Evolutionary conservation across 1,140 invertebrate species (phyloP).

Genomic region (Drosophila sechellia): DNA sequence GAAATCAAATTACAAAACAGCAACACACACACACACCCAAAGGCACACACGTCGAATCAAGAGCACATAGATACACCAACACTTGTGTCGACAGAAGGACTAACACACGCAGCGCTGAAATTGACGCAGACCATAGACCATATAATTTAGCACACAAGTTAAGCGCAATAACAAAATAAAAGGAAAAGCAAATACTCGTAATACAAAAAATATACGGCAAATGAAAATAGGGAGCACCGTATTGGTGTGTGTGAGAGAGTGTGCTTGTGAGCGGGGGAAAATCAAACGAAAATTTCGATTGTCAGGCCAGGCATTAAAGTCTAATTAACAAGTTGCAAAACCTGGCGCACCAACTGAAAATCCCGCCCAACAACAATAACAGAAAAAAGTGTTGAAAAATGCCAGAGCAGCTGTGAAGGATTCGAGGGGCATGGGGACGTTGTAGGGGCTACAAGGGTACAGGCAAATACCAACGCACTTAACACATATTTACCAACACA

Average conservation of each 20-base stretch:
- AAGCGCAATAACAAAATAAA: conserved; percentile 46
- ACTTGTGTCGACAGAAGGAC: conserved; percentile 23
- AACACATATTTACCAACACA: conserved; percentile 75
- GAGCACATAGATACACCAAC: conserved; percentile 32
- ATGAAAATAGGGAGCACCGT: conserved; percentile 40
- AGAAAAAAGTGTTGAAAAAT: conserved; percentile 77
- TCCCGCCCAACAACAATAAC: conserved; percentile 48
- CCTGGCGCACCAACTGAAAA: conserved; percentile 48
- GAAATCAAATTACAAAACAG: conserved; percentile 83
- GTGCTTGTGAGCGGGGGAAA: conserved; percentile 25
- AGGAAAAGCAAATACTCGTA: conserved; percentile 26
- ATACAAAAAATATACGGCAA: conserved; percentile 24
- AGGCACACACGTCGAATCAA: conserved; percentile 37
- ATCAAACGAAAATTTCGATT: conserved; percentile 59
- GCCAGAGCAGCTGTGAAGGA: conserved; percentile 59
- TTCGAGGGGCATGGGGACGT: background rate
- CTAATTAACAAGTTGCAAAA: conserved; percentile 68
- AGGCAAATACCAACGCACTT: conserved; percentile 79
- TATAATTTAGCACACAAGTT: conserved; percentile 79
- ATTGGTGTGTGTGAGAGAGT: conserved; percentile 16
- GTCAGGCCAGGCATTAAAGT: conserved; percentile 59
- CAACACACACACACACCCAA: conserved; percentile 42
- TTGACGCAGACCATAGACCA: conserved; percentile 58
- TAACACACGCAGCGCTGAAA: conserved; percentile 55
- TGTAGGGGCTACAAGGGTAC: conserved; percentile 15